phyloP scores from a whole-genome alignment of 1,140 invertebrate genomes.

The Araneus ventricosus region DNA sequence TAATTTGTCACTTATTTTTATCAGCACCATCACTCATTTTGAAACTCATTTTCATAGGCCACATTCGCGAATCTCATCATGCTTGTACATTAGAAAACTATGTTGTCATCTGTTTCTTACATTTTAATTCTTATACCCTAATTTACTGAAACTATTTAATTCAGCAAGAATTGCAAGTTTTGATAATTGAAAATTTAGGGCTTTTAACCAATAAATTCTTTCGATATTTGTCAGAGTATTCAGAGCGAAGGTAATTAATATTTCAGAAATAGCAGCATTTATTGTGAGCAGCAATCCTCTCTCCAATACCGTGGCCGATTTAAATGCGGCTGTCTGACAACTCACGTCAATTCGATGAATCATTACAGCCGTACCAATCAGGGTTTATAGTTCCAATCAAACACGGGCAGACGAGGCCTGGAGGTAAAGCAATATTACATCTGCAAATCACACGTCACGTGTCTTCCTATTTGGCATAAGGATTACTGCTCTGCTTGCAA shows the following conservation, averaged over 20 bases:
- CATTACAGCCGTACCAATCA: slow-evolving; percentile 2
- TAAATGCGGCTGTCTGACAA: background rate
- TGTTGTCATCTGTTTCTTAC: too few species aligned
- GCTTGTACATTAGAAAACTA: too few species aligned
- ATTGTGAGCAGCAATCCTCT: background rate
- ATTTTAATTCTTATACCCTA: too few species aligned
- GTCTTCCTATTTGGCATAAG: slow-evolving; percentile 11
- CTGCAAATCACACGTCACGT: slow-evolving; percentile 26
- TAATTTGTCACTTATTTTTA: too few species aligned
- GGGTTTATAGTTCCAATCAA: slow-evolving; percentile 34
- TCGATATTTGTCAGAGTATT: too few species aligned
- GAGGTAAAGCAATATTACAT: slow-evolving; percentile 30
- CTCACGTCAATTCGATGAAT: slow-evolving; percentile 8
- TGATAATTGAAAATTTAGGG: too few species aligned
- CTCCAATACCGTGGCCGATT: background rate
- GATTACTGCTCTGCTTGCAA: slow-evolving; percentile 18
- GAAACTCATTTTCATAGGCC: too few species aligned
- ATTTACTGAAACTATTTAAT: too few species aligned
- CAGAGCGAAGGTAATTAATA: background rate
- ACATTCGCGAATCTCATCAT: too few species aligned
- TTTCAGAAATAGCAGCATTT: background rate
- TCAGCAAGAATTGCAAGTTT: too few species aligned
- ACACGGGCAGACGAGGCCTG: background rate
- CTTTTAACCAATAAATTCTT: too few species aligned
- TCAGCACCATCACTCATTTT: too few species aligned